These are phyloP conservation scores for Pseudopleuronectes americanus DNA, from an alignment of 2,797 vertebrate species.

Conservation along the genomic window DNA sequence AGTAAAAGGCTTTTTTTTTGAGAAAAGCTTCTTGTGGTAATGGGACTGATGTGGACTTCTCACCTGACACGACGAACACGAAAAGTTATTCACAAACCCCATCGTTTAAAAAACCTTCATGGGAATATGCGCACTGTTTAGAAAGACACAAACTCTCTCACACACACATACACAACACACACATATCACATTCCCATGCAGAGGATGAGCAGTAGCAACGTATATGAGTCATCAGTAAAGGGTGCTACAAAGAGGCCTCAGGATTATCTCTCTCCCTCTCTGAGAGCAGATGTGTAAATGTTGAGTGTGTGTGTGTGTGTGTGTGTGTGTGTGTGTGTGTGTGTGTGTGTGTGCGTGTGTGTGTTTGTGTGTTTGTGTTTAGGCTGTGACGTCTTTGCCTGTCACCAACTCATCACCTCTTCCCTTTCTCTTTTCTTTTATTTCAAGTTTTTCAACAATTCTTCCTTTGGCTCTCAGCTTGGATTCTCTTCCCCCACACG, in stretches of 20 bases:
- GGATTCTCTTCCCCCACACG: too few species aligned
- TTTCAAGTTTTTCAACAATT: background rate
- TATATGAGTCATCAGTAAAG: conserved; percentile 64
- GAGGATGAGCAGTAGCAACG: conserved; percentile 34
- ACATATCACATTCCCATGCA: background rate
- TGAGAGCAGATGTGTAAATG: conserved; percentile 6
- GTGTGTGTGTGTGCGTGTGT: too few species aligned
- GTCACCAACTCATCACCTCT: conserved; percentile 4
- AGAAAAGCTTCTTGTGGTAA: conserved; percentile 43
- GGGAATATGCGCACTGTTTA: conserved; percentile 36
- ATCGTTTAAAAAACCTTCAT: conserved; percentile 22
- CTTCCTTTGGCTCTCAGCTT: background rate
- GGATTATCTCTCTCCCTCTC: conserved; percentile 7
- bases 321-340: too few species aligned
- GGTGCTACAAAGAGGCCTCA: conserved; percentile 32
- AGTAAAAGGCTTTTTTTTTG: too few species aligned
- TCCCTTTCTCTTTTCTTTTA: background rate
- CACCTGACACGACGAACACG: conserved; percentile 13
- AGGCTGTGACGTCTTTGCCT: too few species aligned
- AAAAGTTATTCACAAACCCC: conserved; percentile 36
- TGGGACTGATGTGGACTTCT: conserved; percentile 52
- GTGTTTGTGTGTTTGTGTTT: too few species aligned
- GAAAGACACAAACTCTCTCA: conserved; percentile 13
- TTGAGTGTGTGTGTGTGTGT: too few species aligned
- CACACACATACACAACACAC: conserved; percentile 15